phyloP scores from a whole-genome alignment of 2,113 vertebrate species.

The Rhombomys opimus region DNA sequence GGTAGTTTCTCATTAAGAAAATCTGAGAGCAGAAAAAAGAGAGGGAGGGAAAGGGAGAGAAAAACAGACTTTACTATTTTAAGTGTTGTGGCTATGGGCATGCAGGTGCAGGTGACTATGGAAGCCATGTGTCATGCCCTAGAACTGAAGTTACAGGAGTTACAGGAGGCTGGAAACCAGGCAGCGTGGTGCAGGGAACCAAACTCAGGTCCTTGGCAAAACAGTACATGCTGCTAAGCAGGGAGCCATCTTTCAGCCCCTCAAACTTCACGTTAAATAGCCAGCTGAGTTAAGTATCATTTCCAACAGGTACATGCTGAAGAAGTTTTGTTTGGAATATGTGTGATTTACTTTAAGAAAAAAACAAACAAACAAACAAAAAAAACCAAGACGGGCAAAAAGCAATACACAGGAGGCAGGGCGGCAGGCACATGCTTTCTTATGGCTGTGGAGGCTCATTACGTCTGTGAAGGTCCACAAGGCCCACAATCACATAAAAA shows the following conservation, averaged over 20 bases:
- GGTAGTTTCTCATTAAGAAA: constrained; percentile 19
- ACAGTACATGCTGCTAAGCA: not conserved
- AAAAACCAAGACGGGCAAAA: constrained; percentile 16
- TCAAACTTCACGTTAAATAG: constrained; percentile 19
- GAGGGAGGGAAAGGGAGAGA: too few relatives aligned
- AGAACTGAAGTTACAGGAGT: not conserved
- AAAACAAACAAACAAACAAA: constrained; percentile 36
- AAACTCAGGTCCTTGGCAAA: not conserved
- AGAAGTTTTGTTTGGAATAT: constrained; percentile 33
- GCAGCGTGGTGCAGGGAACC: not conserved
- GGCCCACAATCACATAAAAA: not conserved
- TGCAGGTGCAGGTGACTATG: not conserved
- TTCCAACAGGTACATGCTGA: constrained; percentile 38
- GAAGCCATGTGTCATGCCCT: not conserved
- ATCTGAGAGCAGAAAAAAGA: not conserved
- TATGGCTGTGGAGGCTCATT: not conserved
- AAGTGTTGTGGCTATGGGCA: not conserved
- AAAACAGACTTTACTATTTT: not conserved
- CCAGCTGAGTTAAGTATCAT: constrained; percentile 43
- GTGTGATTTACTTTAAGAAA: constrained; percentile 10
- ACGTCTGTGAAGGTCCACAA: not conserved
- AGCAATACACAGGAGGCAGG: not conserved
- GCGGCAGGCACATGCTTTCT: not conserved
- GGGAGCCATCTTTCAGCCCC: not conserved
- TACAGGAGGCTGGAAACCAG: not conserved